phyloP scores from a whole-genome alignment of 2,797 vertebrate genomes.

The Uromys caudimaculatus region DNA sequence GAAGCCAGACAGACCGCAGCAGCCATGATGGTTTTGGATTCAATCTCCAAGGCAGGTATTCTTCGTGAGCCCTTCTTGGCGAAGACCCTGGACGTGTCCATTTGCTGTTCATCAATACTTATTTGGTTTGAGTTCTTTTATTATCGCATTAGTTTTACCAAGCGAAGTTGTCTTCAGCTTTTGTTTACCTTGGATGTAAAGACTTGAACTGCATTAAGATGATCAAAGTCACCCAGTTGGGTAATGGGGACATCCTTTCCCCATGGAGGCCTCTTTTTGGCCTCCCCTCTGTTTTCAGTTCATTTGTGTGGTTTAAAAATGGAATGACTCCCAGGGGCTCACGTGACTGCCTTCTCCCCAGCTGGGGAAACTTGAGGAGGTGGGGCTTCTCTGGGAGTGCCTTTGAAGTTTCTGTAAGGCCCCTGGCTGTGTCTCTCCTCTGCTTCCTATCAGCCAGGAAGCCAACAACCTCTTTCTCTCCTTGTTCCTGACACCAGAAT shows the following conservation, averaged over 20 bases:
- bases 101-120: constrained; percentile 61
- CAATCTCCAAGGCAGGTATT: constrained; percentile 59
- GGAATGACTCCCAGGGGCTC: not conserved
- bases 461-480: too few relatives aligned
- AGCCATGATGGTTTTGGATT: constrained; percentile 60
- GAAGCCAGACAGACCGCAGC: constrained; percentile 45
- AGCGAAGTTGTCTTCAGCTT: constrained; percentile 60
- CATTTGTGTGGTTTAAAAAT: not conserved
- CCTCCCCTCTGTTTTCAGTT: constrained; percentile 18
- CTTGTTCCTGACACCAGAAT: not conserved
- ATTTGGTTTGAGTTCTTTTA: constrained; percentile 66
- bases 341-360: not conserved
- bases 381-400: too few relatives aligned
- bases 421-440: not conserved
- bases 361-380: not conserved
- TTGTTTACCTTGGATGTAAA: constrained; percentile 67
- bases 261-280: constrained; percentile 23
- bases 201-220: constrained; percentile 11
- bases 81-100: constrained; percentile 51
- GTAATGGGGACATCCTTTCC: constrained; percentile 24
- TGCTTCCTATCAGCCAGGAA: not conserved
- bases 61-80: constrained; percentile 49
- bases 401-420: not conserved
- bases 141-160: constrained; percentile 56
- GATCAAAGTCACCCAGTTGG: not conserved